Evolutionary conservation across 2,888 invertebrate species (phyloP).

Genomic region (Pristionchus arcanus): DNA sequence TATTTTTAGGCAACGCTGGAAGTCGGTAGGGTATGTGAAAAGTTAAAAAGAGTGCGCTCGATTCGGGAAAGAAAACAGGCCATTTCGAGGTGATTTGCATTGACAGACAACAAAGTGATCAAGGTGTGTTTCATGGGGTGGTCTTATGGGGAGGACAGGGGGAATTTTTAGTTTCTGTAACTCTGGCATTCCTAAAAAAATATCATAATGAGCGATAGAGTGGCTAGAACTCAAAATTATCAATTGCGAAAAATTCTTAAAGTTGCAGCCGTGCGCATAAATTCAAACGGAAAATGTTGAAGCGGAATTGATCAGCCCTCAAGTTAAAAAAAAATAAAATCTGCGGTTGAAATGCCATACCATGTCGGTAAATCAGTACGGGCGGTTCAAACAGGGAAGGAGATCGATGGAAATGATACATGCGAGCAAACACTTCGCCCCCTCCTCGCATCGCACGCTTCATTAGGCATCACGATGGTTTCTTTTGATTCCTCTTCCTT

Average conservation of each 20-base stretch:
- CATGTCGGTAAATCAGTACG: background rate
- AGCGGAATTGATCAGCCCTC: no score
- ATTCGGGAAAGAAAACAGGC: background rate
- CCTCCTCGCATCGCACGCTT: slow-evolving; percentile 8
- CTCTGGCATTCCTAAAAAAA: no score
- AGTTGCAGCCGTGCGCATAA: no score
- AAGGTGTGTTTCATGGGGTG: slow-evolving; percentile 3
- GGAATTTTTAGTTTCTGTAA: background rate
- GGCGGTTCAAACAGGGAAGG: background rate
- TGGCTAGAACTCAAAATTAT: no score
- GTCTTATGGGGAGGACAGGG: background rate
- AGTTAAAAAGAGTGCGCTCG: background rate
- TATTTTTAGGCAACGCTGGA: no score
- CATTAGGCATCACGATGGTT: background rate
- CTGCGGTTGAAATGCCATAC: no score
- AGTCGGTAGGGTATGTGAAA: no score
- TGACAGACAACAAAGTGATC: background rate
- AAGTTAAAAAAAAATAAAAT: no score
- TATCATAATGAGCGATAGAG: no score
- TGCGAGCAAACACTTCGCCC: background rate
- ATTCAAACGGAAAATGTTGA: no score
- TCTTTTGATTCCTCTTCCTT: background rate
- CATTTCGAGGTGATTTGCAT: background rate
- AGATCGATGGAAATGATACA: background rate
- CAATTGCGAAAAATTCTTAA: no score